Conservation (phyloP, 2,888 invertebrate species). For the Gymnoscelis rufifasciata region DNA sequence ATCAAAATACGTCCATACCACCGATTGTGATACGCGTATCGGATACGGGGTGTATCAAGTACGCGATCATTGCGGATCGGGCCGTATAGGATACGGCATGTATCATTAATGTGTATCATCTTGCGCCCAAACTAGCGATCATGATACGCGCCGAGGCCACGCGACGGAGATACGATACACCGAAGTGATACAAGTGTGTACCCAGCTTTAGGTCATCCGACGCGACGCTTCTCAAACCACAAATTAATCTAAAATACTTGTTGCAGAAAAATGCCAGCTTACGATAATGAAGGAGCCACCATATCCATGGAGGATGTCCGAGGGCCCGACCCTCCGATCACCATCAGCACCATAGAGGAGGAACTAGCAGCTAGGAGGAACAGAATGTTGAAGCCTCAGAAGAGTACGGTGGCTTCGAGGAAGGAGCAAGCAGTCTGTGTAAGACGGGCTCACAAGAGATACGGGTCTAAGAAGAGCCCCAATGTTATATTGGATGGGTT, state of each 20-base stretch:
- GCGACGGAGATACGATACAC: too few relatives aligned
- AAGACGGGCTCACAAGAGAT: slow-evolving; percentile 89
- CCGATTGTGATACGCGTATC: too few relatives aligned
- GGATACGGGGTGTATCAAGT: too few relatives aligned
- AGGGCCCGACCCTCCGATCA: slow-evolving; percentile 41
- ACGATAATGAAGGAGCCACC: slow-evolving; percentile 71
- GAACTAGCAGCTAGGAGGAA: slow-evolving; percentile 52
- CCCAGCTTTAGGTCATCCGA: too few relatives aligned
- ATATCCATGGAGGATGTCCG: slow-evolving; percentile 72
- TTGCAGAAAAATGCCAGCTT: slow-evolving; percentile 61
- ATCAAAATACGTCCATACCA: too few relatives aligned
- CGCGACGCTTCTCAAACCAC: too few relatives aligned
- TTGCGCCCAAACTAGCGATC: too few relatives aligned
- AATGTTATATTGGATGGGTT: slow-evolving; percentile 91
- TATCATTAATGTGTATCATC: too few relatives aligned
- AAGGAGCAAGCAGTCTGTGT: slow-evolving; percentile 91
- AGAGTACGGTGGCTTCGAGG: slow-evolving; percentile 84
- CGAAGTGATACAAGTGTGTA: too few relatives aligned
- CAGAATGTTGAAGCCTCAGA: slow-evolving; percentile 77
- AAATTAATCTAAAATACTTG: background rate
- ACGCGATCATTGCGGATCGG: too few relatives aligned
- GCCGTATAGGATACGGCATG: too few relatives aligned
- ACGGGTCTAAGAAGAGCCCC: slow-evolving; percentile 88
- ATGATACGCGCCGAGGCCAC: too few relatives aligned
- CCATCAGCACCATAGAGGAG: slow-evolving; percentile 56